Percentiles rank a stretch among this genome's conserved stretches.
Evolutionary conservation across 2,113 vertebrate species (phyloP).

Genomic region (Pteropus alecto): DNA sequence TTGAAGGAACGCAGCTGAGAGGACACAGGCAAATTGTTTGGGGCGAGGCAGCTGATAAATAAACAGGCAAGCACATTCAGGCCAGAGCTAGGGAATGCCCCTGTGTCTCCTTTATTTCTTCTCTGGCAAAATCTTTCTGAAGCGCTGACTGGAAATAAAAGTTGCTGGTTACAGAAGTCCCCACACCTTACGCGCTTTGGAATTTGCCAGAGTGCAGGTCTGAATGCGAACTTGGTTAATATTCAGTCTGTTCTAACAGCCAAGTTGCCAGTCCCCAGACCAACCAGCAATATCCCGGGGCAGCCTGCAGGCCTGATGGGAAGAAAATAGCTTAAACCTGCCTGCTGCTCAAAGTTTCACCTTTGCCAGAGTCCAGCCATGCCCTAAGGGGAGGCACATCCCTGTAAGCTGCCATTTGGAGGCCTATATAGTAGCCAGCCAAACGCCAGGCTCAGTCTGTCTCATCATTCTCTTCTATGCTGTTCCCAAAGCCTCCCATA

Average conservation of each 20-base stretch:
- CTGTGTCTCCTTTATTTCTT: background rate
- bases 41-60: background rate
- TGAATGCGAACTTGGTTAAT: conserved; percentile 10
- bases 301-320: background rate
- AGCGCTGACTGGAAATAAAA: background rate
- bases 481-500: background rate
- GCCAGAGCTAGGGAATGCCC: background rate
- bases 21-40: background rate
- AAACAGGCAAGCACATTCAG: background rate
- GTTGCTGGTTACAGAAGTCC: background rate
- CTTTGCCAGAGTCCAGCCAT: background rate
- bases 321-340: background rate
- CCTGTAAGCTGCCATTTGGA: background rate
- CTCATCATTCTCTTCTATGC: background rate
- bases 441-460: background rate
- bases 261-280: background rate
- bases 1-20: background rate
- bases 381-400: background rate
- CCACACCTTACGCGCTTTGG: background rate
- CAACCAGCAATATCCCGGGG: background rate
- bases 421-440: background rate
- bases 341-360: background rate
- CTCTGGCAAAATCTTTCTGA: background rate
- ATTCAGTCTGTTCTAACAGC: background rate
- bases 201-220: background rate